Conservation (phyloP, 2,797 vertebrate genomes). For the Odontamblyopus rebecca region DNA sequence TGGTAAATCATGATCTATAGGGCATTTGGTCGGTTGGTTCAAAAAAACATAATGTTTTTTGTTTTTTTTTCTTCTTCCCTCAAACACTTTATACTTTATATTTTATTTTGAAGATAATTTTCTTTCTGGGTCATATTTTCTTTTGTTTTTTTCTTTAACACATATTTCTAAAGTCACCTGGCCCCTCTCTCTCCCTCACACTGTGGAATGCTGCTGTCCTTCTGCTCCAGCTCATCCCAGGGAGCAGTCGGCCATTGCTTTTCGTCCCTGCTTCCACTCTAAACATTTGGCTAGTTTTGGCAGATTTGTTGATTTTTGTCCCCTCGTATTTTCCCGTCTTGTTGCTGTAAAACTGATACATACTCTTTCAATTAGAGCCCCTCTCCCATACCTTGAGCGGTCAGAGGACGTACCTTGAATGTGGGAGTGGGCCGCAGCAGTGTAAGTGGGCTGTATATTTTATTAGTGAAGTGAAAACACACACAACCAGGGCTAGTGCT, state of each 20-base stretch:
- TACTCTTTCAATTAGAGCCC: constrained; percentile 74
- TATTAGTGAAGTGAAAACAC: constrained; percentile 78
- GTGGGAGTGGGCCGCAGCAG: constrained; percentile 65
- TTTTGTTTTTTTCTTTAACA: background rate
- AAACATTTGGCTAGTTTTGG: constrained; percentile 80
- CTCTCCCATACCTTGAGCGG: constrained; percentile 24
- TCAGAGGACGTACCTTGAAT: constrained; percentile 40
- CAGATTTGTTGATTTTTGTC: constrained; percentile 78
- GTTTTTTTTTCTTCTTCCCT: no score
- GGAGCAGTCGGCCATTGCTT: constrained; percentile 70
- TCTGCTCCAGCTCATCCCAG: constrained; percentile 76
- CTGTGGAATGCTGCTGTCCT: constrained; percentile 59
- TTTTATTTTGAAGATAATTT: no score
- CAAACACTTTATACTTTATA: no score
- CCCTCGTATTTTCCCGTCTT: constrained; percentile 72
- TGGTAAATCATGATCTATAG: no score
- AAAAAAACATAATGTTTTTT: no score
- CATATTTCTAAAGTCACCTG: background rate
- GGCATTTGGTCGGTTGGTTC: no score
- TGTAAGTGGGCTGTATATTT: constrained; percentile 80
- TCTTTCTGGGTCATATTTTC: background rate
- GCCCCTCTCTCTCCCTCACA: background rate
- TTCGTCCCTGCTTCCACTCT: constrained; percentile 71
- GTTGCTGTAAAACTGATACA: constrained; percentile 79
- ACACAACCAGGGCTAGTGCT: constrained; percentile 68